phyloP scores from a whole-genome alignment of 2,888 invertebrate genomes.

The Harpagoxenus sublaevis region DNA sequence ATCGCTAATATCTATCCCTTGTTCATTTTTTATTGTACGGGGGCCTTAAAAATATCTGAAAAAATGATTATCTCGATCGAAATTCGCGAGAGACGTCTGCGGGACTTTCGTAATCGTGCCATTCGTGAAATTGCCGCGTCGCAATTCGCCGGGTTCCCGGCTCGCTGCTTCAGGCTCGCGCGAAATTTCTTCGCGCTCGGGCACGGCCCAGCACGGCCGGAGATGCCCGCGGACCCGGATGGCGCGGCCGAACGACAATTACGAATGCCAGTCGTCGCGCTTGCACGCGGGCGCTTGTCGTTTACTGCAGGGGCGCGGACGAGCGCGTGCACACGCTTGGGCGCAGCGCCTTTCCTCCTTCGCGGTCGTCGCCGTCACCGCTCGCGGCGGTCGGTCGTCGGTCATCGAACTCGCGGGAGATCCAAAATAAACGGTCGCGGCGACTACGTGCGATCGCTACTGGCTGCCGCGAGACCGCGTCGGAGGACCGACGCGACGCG shows the following conservation, averaged over 20 bases:
- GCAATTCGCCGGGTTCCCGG: not conserved
- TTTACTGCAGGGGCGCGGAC: conserved; percentile 33
- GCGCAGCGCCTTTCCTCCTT: conserved; percentile 62
- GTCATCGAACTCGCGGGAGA: conserved; percentile 79
- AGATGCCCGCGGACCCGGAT: conserved; percentile 14
- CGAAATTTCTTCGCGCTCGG: conserved; percentile 33
- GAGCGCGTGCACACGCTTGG: conserved; percentile 46
- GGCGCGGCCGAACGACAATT: conserved; percentile 47
- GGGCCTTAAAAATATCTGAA: too few relatives aligned
- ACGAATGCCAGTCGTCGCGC: conserved; percentile 58
- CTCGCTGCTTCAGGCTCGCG: not conserved
- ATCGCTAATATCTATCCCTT: too few relatives aligned
- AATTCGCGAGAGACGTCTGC: not conserved
- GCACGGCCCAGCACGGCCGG: not conserved
- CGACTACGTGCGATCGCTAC: conserved; percentile 62
- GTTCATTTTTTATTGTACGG: too few relatives aligned
- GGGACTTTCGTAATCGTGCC: not conserved
- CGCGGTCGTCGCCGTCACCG: too few relatives aligned
- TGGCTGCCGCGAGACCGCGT: conserved; percentile 30
- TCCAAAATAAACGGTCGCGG: conserved; percentile 78
- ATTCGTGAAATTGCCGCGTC: not conserved
- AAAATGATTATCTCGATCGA: too few relatives aligned
- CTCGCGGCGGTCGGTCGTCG: conserved; percentile 67
- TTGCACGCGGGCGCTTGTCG: conserved; percentile 22
- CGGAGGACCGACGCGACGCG: conserved; percentile 14